phyloP scores from a whole-genome alignment of 2,888 invertebrate genomes.

The Coremacera marginata region DNA sequence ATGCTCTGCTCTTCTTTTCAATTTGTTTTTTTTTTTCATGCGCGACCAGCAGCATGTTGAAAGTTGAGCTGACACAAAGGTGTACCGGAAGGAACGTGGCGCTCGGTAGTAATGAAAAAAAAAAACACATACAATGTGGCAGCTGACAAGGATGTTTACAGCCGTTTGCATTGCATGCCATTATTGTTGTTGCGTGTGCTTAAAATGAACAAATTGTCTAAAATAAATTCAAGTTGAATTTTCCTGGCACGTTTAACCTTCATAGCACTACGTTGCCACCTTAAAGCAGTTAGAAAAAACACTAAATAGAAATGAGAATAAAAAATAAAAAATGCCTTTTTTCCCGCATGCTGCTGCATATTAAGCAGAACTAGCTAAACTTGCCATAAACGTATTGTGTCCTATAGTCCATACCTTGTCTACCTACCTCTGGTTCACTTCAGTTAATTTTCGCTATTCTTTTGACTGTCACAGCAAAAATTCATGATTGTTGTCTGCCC shows the following conservation, averaged over 20 bases:
- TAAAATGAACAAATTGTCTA: neutral
- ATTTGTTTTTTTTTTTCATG: too few species aligned
- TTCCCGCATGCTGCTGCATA: slow-evolving; percentile 1
- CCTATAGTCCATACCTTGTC: neutral
- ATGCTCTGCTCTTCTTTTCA: too few species aligned
- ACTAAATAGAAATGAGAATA: neutral
- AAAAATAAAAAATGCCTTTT: neutral
- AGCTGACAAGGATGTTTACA: slow-evolving; percentile 31
- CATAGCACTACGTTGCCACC: neutral
- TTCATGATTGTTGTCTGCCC: neutral
- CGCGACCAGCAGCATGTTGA: neutral
- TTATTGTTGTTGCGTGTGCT: neutral
- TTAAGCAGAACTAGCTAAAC: neutral
- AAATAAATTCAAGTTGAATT: neutral
- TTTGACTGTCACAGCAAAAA: neutral
- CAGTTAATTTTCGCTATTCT: neutral
- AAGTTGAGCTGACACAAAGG: neutral
- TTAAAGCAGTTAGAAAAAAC: neutral
- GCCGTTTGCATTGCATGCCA: slow-evolving; percentile 21
- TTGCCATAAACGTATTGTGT: neutral
- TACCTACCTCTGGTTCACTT: neutral
- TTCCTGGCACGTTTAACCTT: neutral
- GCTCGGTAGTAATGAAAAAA: neutral
- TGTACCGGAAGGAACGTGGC: neutral
- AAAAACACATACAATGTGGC: neutral